A percentile compares a stretch with the other conserved stretches of the same genome.
These are phyloP conservation scores for Heliconius charithonia DNA, from an alignment of 2,888 invertebrate genomes.

Conservation along the genomic window DNA sequence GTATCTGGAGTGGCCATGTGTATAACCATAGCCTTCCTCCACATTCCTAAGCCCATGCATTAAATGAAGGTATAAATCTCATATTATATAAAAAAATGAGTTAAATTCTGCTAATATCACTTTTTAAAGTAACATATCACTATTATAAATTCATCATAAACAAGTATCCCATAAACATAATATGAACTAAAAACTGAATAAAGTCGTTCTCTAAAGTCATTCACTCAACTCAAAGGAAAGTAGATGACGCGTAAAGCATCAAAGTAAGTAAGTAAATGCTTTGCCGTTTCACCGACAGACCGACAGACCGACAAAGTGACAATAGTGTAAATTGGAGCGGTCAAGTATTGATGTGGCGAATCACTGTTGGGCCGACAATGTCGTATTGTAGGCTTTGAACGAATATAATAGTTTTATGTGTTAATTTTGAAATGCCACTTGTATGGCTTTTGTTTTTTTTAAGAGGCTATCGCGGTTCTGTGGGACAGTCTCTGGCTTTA, in stretches of 20 bases:
- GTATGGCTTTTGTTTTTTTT: not conserved
- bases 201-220: conserved; percentile 13
- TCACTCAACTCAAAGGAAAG: conserved; percentile 16
- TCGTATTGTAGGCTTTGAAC: conserved; percentile 46
- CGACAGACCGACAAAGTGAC: conserved; percentile 33
- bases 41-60: too few species aligned
- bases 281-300: conserved; percentile 36
- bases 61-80: not conserved
- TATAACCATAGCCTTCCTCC: too few species aligned
- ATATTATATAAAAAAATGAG: not conserved
- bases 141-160: conserved; percentile 15
- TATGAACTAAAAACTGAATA: not conserved
- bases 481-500: not conserved
- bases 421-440: conserved; percentile 18
- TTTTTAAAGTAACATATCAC: not conserved
- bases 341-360: conserved; percentile 76
- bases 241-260: conserved; percentile 35
- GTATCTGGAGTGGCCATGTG: too few species aligned
- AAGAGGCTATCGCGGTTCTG: not conserved
- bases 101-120: too few species aligned
- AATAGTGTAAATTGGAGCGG: conserved; percentile 44
- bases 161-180: not conserved
- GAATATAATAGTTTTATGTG: conserved; percentile 12
- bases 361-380: conserved; percentile 72
- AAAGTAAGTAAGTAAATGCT: conserved; percentile 15